Evolutionary conservation across 2,888 invertebrate species (phyloP).

Genomic region (Epistrophella euchroma): DNA sequence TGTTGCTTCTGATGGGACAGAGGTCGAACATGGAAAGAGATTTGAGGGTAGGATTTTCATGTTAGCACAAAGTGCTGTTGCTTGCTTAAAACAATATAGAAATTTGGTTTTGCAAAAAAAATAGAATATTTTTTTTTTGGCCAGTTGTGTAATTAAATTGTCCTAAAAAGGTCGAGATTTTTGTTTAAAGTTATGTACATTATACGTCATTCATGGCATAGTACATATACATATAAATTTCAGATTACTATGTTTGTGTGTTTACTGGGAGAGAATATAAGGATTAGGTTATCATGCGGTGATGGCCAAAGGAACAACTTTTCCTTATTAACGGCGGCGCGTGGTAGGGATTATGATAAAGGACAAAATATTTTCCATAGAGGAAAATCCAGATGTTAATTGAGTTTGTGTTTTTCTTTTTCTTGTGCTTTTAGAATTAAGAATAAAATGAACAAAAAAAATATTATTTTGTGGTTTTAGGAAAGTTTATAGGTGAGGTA

Average conservation of each 20-base stretch:
- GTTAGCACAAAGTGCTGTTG: slow-evolving; percentile 53
- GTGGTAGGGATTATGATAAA: not conserved
- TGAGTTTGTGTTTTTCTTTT: slow-evolving; percentile 7
- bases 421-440: not conserved
- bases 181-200: not conserved
- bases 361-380: not conserved
- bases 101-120: slow-evolving; percentile 5
- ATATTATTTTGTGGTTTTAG: not conserved
- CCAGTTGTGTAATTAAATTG: slow-evolving; percentile 60
- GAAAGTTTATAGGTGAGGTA: too few relatives aligned
- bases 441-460: too few relatives aligned
- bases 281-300: slow-evolving; percentile 47
- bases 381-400: slow-evolving; percentile 41
- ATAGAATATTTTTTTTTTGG: not conserved
- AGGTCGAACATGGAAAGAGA: not conserved
- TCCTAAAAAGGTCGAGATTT: slow-evolving; percentile 51
- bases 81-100: slow-evolving; percentile 29
- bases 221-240: not conserved
- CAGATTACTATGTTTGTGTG: not conserved
- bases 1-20: slow-evolving; percentile 13
- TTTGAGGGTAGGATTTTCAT: slow-evolving; percentile 20
- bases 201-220: not conserved
- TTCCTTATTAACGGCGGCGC: not conserved
- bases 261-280: slow-evolving; percentile 3
- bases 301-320: slow-evolving; percentile 1